Evolutionary conservation across 2,797 vertebrate genomes (phyloP).

Genomic region (Sphenodon punctatus): DNA sequence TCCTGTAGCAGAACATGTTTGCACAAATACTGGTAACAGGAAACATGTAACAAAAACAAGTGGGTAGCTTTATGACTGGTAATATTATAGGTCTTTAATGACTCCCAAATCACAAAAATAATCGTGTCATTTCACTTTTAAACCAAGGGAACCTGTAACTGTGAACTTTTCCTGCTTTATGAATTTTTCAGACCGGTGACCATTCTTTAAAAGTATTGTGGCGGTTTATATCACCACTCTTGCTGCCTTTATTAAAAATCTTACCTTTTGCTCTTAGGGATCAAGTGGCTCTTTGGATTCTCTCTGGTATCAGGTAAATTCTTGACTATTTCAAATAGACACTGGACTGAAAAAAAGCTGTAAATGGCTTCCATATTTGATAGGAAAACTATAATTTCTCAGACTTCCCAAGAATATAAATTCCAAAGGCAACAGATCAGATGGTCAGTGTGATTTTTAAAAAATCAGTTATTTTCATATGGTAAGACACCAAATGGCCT

Average conservation of each 20-base stretch:
- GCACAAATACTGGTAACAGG: too few species aligned
- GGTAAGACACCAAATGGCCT: slow-evolving; percentile 10
- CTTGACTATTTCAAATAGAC: not conserved
- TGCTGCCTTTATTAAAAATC: slow-evolving; percentile 25
- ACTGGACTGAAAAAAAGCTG: not conserved
- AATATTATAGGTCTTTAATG: too few species aligned
- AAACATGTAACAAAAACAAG: too few species aligned
- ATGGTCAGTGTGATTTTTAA: slow-evolving; percentile 45
- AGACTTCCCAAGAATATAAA: slow-evolving; percentile 46
- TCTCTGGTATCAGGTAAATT: not conserved
- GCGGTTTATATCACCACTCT: slow-evolving; percentile 7
- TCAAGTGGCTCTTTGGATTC: not conserved
- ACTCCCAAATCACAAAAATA: not conserved
- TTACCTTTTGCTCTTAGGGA: slow-evolving; percentile 6
- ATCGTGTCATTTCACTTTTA: not conserved
- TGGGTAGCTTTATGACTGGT: too few species aligned
- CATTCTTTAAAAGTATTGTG: slow-evolving; percentile 23
- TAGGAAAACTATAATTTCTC: slow-evolving; percentile 16
- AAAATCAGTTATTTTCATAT: slow-evolving; percentile 41
- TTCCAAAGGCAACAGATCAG: slow-evolving; percentile 14
- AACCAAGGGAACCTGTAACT: not conserved
- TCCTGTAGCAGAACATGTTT: too few species aligned
- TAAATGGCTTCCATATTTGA: slow-evolving; percentile 13
- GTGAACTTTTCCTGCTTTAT: not conserved
- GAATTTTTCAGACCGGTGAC: not conserved